Base-by-base conservation (phyloP, 1,140 invertebrate species). In the Brachystomella parvula region DNA sequence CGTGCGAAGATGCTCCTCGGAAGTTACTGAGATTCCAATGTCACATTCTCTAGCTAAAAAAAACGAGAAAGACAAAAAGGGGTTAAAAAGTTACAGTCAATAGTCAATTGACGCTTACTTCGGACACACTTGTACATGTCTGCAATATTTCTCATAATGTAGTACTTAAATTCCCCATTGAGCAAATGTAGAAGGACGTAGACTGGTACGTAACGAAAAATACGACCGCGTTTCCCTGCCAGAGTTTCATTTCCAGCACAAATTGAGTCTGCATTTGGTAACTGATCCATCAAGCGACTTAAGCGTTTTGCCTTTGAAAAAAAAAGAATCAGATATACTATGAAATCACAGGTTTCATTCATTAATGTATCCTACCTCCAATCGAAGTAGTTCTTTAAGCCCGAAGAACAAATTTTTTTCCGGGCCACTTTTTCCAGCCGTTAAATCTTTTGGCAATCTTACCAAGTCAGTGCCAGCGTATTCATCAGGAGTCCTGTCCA, bases 91-190 rank as follows among this genome's bases (percentile, higher is more conserved):
- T 15, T 44, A 6, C 59, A 30, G 17, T 35, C 17, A 63, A 63
- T 15, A 35, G 19, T 15, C 29, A 15, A 64, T 29, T 3, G 12
- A 6, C 2, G 33, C 58, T 61, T 21, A 66, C 65, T 19, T 12
- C 2, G 28, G 21, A 66, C 35, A 44, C 65, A 66, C 2, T 31
- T 12, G 28, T 66, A 56, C 65, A 66, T 66, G 21, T 61, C 32
- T 28, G 33, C 65, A 35, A 66, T n/a, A 62, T 66, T 66, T 24
- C 44, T 12, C 19, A 66, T 6, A 24, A 66, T 2, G 32, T 61
- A 66, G 47, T 61, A 66, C 32, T 66, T 66, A 29, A 66, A 64
- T 33, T 66, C 65, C 3, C 31, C 65, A 44, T 62, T 66, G 17
- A 66, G 47, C 30, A 66, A 49, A 56, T 66, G 59, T 17, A 66